Evolutionary conservation across 1,140 invertebrate genomes (phyloP).

Genomic region (Cotesia glomerata): DNA sequence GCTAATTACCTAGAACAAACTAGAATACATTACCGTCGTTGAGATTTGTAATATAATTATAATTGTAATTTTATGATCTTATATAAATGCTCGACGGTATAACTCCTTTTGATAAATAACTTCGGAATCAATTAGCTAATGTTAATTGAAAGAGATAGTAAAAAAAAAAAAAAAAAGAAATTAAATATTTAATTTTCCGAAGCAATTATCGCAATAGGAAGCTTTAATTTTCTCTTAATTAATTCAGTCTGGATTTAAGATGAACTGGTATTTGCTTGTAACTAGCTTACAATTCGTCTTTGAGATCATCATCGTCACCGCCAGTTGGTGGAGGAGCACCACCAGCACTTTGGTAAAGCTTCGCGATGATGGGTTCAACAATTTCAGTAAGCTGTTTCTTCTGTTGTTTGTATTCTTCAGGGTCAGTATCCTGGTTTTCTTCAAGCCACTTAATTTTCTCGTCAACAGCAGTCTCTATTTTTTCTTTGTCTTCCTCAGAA

Average conservation of each 20-base stretch:
- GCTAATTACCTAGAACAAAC: background rate
- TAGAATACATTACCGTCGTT: background rate
- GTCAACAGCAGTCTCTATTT: slow-evolving; percentile 95
- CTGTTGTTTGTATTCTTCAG: slow-evolving; percentile 93
- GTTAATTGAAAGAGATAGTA: background rate
- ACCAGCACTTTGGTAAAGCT: slow-evolving; percentile 89
- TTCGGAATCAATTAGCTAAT: background rate
- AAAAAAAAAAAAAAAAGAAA: background rate
- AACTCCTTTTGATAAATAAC: background rate
- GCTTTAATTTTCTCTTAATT: slow-evolving; percentile 22
- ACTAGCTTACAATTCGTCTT: slow-evolving; percentile 81
- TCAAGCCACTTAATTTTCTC: slow-evolving; percentile 99
- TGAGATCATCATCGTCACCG: slow-evolving; percentile 76
- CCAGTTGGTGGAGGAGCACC: slow-evolving; percentile 73
- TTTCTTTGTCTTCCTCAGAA: slow-evolving; percentile 88
- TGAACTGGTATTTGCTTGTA: background rate
- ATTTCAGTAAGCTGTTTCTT: slow-evolving; percentile 97
- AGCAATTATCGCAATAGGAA: slow-evolving; percentile 8
- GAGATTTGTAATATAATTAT: background rate
- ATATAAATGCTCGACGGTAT: background rate
- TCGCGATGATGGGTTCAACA: slow-evolving; percentile 96
- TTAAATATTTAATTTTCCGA: background rate
- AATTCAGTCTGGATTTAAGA: slow-evolving; percentile 21
- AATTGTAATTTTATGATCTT: background rate
- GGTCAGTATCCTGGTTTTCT: slow-evolving; percentile 91